Percentiles rank a stretch among this genome's conserved stretches.
Conservation (phyloP, 2,797 vertebrate species). For the Pipistrellus pipistrellus region DNA sequence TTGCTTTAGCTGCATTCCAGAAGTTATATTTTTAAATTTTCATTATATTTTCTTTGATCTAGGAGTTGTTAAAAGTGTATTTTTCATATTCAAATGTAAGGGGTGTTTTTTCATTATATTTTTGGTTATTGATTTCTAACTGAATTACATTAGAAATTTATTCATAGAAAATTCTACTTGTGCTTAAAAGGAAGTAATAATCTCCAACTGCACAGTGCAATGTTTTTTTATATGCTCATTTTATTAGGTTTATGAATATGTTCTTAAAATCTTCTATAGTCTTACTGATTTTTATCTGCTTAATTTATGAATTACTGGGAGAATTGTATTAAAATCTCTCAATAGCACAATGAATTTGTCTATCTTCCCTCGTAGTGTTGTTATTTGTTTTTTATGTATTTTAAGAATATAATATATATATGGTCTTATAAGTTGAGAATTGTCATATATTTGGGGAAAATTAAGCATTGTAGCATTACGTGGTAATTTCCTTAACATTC, state of each 20-base stretch:
- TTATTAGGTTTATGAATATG: slow-evolving; percentile 4
- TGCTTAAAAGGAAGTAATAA: slow-evolving; percentile 41
- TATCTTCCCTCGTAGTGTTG: background rate
- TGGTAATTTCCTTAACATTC: background rate
- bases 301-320: background rate
- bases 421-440: background rate
- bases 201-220: background rate
- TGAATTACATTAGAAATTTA: slow-evolving; percentile 62
- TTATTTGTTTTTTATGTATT: slow-evolving; percentile 29
- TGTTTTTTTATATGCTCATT: background rate
- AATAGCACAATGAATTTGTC: background rate
- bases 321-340: background rate
- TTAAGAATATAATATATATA: background rate
- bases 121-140: slow-evolving; percentile 55
- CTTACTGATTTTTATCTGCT: background rate
- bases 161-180: slow-evolving; percentile 56
- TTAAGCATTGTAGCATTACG: slow-evolving; percentile 10
- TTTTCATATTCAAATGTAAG: slow-evolving; percentile 44
- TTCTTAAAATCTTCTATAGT: background rate
- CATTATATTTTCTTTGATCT: slow-evolving; percentile 37
- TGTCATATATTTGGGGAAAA: background rate
- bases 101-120: slow-evolving; percentile 6
- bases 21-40: slow-evolving; percentile 28
- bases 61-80: slow-evolving; percentile 5
- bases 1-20: no score